Evolutionary conservation across 2,888 invertebrate species (phyloP).

Genomic region (Limulus polyphemus): DNA sequence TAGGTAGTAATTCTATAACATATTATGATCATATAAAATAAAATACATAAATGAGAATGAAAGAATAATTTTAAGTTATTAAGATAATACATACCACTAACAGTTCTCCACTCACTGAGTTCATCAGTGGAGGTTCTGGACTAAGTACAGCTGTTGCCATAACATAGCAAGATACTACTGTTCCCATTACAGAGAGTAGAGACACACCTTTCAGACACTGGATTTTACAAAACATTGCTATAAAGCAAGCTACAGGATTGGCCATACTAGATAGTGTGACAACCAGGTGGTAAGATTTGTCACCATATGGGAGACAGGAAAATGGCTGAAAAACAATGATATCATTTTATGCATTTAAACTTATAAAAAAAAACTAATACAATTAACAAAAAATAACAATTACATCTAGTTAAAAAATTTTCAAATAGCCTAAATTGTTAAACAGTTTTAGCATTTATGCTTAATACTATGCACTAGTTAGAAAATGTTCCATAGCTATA

Average conservation of each 20-base stretch:
- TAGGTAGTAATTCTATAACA: too few relatives aligned
- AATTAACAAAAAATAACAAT: too few relatives aligned
- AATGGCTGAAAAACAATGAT: constrained; percentile 52
- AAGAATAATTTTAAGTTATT: too few relatives aligned
- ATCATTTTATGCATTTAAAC: too few relatives aligned
- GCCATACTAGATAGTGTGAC: constrained; percentile 63
- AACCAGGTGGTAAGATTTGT: constrained; percentile 60
- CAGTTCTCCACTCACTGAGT: constrained; percentile 45
- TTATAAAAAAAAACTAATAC: too few relatives aligned
- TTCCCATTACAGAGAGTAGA: constrained; percentile 34
- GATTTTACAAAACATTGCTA: constrained; percentile 44
- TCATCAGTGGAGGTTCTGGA: constrained; percentile 56
- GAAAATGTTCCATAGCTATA: too few relatives aligned
- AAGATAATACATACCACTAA: constrained; percentile 48
- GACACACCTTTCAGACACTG: constrained; percentile 29
- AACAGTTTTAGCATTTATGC: too few relatives aligned
- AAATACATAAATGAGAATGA: too few relatives aligned
- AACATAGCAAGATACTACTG: constrained; percentile 50
- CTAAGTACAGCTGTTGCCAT: constrained; percentile 57
- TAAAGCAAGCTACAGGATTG: constrained; percentile 59
- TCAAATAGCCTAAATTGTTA: too few relatives aligned
- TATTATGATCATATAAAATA: too few relatives aligned
- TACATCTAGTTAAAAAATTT: too few relatives aligned
- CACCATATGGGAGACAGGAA: constrained; percentile 68
- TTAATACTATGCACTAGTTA: too few relatives aligned